Evolutionary conservation across 1,140 invertebrate species (phyloP), one percentile per base, ranked within the genome.

Genomic region (Drosophila sp.): DNA sequence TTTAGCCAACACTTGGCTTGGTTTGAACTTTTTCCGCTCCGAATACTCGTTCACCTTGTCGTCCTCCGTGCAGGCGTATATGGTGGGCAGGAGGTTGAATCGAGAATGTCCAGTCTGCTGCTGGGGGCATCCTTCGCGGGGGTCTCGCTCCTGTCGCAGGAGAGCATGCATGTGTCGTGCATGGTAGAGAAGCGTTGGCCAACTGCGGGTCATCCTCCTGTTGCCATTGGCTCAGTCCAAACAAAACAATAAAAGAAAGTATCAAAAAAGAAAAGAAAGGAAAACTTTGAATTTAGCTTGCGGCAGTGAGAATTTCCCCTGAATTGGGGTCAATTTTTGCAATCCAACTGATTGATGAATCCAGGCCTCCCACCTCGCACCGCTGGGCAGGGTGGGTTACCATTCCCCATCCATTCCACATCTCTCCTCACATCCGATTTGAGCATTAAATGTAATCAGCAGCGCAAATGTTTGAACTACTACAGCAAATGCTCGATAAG

Each of bases 391-490:
- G 17, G 17, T 17, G 17, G 17, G 17, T 17, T 17, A 17, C 17
- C 17, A 17, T 17, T 17, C 35, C 35, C 35, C 3, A 38, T 1
- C 35, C 3, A 38, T 38, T 3, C 10, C 10, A 38, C 35, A 38
- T 32, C 63, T 40, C 64, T 66, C 57, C 57, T 65, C 38, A 75
- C 72, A 86, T 64, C 74, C 80, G 85, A 84, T 84, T 83, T 73
- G 69, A 73, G 85, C 77, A 89, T 90, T 90, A 89, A 81, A 89
- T 81, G 84, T 84, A 90, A 90, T 90, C 85, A 90, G 80, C 75
- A 84, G 72, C 66, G 69, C 80, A 89, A 89, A 90, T 83, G 78
- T 90, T 90, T 89, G 84, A 87, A 76, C 79, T 78, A 62, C 67
- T 44, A 55, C 61, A 10, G 35, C 35, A 65, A 75, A 41, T 60